Evolutionary conservation across 2,113 vertebrate genomes (phyloP), one percentile per base, ranked within the genome.

Genomic region (Lanius ludovicianus): DNA sequence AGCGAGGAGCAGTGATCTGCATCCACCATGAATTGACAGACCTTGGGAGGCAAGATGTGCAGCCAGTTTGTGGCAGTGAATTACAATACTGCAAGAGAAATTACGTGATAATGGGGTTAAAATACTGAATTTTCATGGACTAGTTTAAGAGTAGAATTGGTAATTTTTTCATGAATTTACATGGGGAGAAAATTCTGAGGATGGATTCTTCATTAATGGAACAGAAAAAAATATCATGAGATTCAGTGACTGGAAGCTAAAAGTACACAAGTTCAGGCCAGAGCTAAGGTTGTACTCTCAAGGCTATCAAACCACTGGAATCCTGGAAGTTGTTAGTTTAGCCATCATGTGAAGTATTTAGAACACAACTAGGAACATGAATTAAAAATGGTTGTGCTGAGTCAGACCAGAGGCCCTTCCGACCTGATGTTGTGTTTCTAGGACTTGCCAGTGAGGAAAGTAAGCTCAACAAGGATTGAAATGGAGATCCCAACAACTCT

Each of bases 1-100:
- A 62, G 25, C 0, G 0, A 79, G 47, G 31, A 71, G 11, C 25
- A 25, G 25, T 46, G 25, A 39, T 55, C 59, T 62, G 27, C 28
- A 65, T n/a, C 35, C 64, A 75, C 55, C 24, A 9, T 39, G 46
- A 81, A 46, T 18, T 81, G 41, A 25, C 30, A 37, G n/a, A 44
- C 14, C 13, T 55, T 39, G 5, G 39, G 42, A 84, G 17, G 37
- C 24, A 74, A 62, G 20, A 44, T 22, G 7, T 49, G 20, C n/a
- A 65, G 22, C 24, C 46, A 27, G 10, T 37, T 49, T 2, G 1
- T 85, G 30, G 18, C 21, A 27, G 39, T 64, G 33, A 67, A 63
- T 24, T 88, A 46, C 24, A 60, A 6, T 37, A 20, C 33, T 56
- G 20, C 19, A 44, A 19, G 13, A 83, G 10, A 83, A 74, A 73